Evolutionary conservation across 1,140 invertebrate species (phyloP).

Genomic region (Trichogramma pretiosum): DNA sequence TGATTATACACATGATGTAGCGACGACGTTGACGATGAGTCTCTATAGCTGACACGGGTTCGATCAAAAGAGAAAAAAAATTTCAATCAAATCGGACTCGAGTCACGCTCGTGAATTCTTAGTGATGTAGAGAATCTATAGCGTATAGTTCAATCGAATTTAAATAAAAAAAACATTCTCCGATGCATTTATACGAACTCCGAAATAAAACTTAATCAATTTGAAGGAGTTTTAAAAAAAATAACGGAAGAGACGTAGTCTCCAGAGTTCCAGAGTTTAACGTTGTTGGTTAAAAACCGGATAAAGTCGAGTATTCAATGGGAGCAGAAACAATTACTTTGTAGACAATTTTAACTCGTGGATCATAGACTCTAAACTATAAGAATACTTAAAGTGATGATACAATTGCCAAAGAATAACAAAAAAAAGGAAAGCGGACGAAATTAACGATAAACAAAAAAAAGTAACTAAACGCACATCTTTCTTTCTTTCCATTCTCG

Average conservation of each 20-base stretch:
- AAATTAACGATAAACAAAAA: no score
- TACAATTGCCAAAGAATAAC: conserved; percentile 10
- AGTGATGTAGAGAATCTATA: conserved; percentile 2
- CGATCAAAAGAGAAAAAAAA: no score
- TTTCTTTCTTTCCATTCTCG: conserved; percentile 10
- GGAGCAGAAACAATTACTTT: not conserved
- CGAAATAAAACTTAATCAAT: conserved; percentile 15
- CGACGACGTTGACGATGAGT: no score
- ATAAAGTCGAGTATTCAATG: not conserved
- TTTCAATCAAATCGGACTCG: not conserved
- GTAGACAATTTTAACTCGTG: not conserved
- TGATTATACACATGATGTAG: no score
- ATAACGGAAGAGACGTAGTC: no score
- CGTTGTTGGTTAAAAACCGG: conserved; percentile 3
- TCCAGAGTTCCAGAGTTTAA: no score
- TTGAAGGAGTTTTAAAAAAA: no score
- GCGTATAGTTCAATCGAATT: conserved; percentile 1
- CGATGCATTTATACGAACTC: conserved; percentile 6
- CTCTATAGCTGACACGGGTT: no score
- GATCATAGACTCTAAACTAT: conserved; percentile 4
- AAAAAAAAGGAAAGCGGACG: not conserved
- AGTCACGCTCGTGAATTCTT: not conserved
- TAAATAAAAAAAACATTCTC: conserved; percentile 11
- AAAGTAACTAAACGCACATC: not conserved
- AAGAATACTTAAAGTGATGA: not conserved